Conservation (phyloP, 2,113 vertebrate genomes). For the Conger conger region DNA sequence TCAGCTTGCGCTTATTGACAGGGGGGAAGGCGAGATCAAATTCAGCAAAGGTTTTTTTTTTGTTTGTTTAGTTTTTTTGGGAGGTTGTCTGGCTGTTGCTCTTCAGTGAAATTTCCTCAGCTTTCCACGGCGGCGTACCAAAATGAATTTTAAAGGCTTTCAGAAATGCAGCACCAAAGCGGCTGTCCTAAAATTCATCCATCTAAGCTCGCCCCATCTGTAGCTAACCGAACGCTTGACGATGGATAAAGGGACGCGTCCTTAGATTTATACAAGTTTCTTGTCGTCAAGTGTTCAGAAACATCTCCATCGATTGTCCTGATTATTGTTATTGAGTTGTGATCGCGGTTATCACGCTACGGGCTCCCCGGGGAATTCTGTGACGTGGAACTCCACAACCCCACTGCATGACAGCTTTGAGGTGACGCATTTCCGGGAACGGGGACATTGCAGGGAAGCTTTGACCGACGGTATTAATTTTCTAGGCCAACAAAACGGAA, state of each 20-base stretch:
- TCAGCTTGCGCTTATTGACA: not conserved
- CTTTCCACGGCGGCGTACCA: slow-evolving; percentile 38
- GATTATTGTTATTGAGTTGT: not conserved
- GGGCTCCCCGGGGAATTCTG: slow-evolving; percentile 35
- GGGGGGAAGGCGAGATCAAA: slow-evolving; percentile 5
- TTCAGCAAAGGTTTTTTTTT: not conserved
- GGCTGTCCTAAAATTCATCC: slow-evolving; percentile 58
- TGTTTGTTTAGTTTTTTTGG: slow-evolving; percentile 6
- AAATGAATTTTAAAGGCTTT: slow-evolving; percentile 49
- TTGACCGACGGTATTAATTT: slow-evolving; percentile 65
- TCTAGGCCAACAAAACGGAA: slow-evolving; percentile 62
- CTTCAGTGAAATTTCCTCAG: slow-evolving; percentile 16
- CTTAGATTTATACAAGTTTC: not conserved
- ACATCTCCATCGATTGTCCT: not conserved
- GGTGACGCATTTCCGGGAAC: slow-evolving; percentile 50
- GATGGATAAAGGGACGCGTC: not conserved
- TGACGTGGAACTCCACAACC: slow-evolving; percentile 48
- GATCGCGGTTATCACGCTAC: not conserved
- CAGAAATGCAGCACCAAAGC: slow-evolving; percentile 69
- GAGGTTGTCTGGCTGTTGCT: slow-evolving; percentile 9
- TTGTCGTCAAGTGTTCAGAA: not conserved
- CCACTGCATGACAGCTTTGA: slow-evolving; percentile 67
- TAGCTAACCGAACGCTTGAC: slow-evolving; percentile 62
- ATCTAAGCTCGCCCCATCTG: slow-evolving; percentile 38
- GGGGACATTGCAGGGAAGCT: slow-evolving; percentile 60